Evolutionary conservation across 1,140 invertebrate species (phyloP), one percentile per base, ranked within the genome.

Genomic region (Dendrolimus punctatus): DNA sequence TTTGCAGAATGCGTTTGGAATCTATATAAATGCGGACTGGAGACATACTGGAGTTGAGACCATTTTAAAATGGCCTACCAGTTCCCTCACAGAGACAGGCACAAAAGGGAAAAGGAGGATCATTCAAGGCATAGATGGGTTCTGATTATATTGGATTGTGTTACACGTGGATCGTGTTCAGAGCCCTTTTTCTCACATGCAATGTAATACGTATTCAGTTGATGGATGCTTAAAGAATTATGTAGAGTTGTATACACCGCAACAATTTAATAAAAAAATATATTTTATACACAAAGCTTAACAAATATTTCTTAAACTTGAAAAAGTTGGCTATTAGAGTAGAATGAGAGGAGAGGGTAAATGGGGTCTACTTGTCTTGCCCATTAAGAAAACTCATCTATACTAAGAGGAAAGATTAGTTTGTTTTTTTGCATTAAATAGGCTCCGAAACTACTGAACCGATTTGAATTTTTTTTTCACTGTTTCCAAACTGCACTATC

Each of bases 21-120:
- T 85, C 80, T 80, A 73, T 85, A 85, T 75, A 85, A 82, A 84
- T 80, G 77, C 57, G 73, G 65, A 63, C 66, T 71, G 23, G 23
- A 23, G 23, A 23, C 23, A 23, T 66, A 68, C 68, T 69, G 49
- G 66, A 53, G 48, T 58, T 59, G 53, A 55, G 68, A 78, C 81
- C 65, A 72, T 75, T 58, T 55, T 66, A 49, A 39, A 61, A 60
- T 23, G 23, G 38, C 41, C 43, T 47, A 60, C 67, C 60, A 64
- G 48, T 59, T 3, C 23, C 23, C 23, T 23, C 23, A 23, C 23
- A 23, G 23, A 23, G 23, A 23, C 23, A 23, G 23, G 23, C 23
- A 23, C 23, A 23, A 3, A 23, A 23, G 23, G 23, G 23, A 23
- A 23, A 23, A 23, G 23, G 3, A 23, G 23, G 23, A 23, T 23